Evolutionary conservation across 1,140 invertebrate genomes (phyloP).

Genomic region (Pogonus chalceus): DNA sequence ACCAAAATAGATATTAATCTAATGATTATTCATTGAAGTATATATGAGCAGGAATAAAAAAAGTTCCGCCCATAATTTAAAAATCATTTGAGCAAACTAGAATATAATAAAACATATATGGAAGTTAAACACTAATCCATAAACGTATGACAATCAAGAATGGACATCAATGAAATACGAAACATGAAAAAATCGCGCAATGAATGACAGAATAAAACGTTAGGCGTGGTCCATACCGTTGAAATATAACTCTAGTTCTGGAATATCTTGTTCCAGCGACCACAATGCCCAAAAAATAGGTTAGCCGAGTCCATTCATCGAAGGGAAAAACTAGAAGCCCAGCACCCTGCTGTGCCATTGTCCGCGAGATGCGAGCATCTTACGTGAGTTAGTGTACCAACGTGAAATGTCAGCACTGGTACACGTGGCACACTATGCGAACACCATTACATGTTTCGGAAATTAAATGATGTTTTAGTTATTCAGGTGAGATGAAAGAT

Average conservation of each 20-base stretch:
- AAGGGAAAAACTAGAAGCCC: conserved; percentile 1
- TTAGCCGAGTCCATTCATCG: neutral
- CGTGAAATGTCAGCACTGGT: neutral
- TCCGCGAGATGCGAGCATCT: neutral
- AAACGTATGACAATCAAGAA: no score
- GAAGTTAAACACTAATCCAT: no score
- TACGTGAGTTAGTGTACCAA: neutral
- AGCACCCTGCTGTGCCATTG: neutral
- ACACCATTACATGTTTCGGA: neutral
- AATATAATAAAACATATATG: no score
- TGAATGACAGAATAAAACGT: conserved; percentile 4
- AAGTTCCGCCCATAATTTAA: no score
- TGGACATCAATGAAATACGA: neutral
- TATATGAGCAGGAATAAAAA: no score
- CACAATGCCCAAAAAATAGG: conserved; percentile 5
- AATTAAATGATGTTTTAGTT: neutral
- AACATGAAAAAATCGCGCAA: neutral
- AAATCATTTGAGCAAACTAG: no score
- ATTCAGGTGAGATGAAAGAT: neutral
- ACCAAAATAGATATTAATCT: no score
- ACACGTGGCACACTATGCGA: neutral
- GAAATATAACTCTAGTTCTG: conserved; percentile 1
- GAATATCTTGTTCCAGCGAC: conserved; percentile 4
- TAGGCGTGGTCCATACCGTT: neutral
- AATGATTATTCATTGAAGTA: no score